Evolutionary conservation across 2,113 vertebrate species (phyloP).

Genomic region (Glaucomys volans): DNA sequence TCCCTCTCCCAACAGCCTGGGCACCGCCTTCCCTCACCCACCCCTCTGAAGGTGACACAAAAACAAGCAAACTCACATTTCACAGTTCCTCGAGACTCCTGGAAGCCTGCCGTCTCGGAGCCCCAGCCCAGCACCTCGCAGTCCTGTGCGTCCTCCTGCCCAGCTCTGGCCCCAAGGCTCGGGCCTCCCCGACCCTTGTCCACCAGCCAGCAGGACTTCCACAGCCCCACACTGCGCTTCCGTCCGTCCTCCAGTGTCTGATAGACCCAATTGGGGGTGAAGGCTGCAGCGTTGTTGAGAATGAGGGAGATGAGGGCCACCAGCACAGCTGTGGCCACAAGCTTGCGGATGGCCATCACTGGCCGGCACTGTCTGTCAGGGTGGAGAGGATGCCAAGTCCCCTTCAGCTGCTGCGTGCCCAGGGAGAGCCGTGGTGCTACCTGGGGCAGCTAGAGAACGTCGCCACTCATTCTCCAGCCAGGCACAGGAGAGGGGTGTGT

Average conservation of each 20-base stretch:
- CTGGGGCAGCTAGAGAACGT: slow-evolving; percentile 94
- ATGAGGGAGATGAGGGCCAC: slow-evolving; percentile 96
- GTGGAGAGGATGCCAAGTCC: slow-evolving; percentile 73
- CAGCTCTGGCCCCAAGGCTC: slow-evolving; percentile 77
- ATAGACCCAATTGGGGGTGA: slow-evolving; percentile 97
- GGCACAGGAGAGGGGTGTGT: slow-evolving; percentile 57
- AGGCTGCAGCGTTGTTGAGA: slow-evolving; percentile 96
- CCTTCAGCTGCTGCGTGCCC: slow-evolving; percentile 79
- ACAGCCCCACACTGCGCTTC: slow-evolving; percentile 96
- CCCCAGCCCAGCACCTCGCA: slow-evolving; percentile 95
- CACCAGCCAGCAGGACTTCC: slow-evolving; percentile 93
- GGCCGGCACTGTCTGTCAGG: slow-evolving; percentile 65
- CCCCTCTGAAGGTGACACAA: background rate
- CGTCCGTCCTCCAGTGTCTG: slow-evolving; percentile 95
- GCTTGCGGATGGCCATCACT: slow-evolving; percentile 95
- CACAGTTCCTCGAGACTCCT: slow-evolving; percentile 96
- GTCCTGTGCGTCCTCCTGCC: slow-evolving; percentile 86
- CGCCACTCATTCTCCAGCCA: slow-evolving; percentile 93
- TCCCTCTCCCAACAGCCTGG: background rate
- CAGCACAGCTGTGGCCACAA: slow-evolving; percentile 95
- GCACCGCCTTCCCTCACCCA: background rate
- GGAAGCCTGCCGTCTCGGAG: slow-evolving; percentile 94
- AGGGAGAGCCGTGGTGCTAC: slow-evolving; percentile 72
- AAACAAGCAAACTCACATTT: slow-evolving; percentile 92
- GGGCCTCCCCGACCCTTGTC: slow-evolving; percentile 86